Conservation (phyloP, 2,797 vertebrate species). For the Liasis olivaceus region DNA sequence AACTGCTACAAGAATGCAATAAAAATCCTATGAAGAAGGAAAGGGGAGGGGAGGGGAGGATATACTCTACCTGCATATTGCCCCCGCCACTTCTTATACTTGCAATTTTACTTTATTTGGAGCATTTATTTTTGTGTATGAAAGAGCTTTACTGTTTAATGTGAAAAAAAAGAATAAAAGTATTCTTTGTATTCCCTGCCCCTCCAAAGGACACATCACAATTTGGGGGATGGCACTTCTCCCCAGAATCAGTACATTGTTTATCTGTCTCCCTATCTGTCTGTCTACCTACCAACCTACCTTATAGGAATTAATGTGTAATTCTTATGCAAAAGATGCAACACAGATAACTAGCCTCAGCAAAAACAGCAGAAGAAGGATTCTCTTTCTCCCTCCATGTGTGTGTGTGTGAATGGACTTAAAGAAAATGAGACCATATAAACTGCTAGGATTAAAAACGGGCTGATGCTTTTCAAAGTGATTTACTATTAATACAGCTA, state of each 20-base stretch:
- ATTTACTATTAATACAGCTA: background rate
- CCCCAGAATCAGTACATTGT: background rate
- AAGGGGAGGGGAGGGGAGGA: background rate
- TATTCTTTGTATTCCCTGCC: background rate
- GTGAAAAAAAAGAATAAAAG: background rate
- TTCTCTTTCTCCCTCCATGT: background rate
- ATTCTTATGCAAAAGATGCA: background rate
- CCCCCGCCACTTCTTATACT: background rate
- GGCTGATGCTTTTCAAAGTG: constrained; percentile 9
- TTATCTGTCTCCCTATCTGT: background rate
- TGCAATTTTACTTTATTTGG: background rate
- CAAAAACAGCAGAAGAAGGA: background rate
- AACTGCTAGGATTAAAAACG: constrained; percentile 49
- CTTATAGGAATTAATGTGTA: background rate
- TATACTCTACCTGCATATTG: background rate
- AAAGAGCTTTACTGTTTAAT: background rate
- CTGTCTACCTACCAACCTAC: background rate
- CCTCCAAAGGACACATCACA: background rate
- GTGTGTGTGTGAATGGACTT: background rate
- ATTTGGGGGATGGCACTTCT: background rate
- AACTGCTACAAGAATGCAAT: too few relatives aligned
- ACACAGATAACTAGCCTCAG: background rate
- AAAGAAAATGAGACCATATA: constrained; percentile 35
- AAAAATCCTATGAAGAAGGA: background rate
- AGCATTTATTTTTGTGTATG: background rate